These are phyloP conservation scores for Steinernema hermaphroditum DNA, from an alignment of 2,888 invertebrate genomes.

Conservation along the genomic window DNA sequence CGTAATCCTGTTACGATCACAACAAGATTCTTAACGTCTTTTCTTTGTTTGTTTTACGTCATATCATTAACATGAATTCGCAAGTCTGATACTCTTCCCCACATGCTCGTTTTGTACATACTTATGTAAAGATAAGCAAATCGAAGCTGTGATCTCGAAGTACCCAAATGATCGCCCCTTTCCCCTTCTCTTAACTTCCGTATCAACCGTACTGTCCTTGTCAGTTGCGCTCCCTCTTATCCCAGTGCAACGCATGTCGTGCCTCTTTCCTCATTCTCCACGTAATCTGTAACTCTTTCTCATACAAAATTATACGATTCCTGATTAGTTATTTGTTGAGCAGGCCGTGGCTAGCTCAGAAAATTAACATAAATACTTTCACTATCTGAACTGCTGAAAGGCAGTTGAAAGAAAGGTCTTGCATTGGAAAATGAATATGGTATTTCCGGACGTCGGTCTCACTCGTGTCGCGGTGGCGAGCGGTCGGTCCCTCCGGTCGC, in stretches of 20 bases:
- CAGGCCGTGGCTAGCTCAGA: not conserved
- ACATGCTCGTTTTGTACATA: constrained; percentile 15
- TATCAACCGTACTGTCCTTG: not conserved
- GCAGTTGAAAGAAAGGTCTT: too few relatives aligned
- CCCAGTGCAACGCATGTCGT: constrained; percentile 25
- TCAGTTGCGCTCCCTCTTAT: not conserved
- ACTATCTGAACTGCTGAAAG: too few relatives aligned
- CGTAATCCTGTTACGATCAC: too few relatives aligned
- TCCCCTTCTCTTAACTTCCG: not conserved
- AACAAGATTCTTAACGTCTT: too few relatives aligned
- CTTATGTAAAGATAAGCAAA: not conserved
- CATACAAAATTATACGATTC: not conserved
- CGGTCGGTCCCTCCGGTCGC: too few relatives aligned
- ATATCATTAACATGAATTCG: not conserved
- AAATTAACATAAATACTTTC: not conserved
- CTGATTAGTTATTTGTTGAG: constrained; percentile 17
- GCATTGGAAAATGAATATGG: too few relatives aligned
- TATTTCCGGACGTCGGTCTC: too few relatives aligned
- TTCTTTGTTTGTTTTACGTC: not conserved
- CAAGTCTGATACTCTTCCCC: not conserved
- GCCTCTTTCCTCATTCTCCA: constrained; percentile 2
- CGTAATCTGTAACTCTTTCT: not conserved
- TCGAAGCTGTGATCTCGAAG: constrained; percentile 29
- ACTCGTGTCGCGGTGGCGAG: too few relatives aligned
- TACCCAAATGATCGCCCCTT: constrained; percentile 6